Percentiles rank a stretch among this genome's conserved stretches.
Conservation (phyloP, 2,797 vertebrate genomes). For the Cheirogaleus major region DNA sequence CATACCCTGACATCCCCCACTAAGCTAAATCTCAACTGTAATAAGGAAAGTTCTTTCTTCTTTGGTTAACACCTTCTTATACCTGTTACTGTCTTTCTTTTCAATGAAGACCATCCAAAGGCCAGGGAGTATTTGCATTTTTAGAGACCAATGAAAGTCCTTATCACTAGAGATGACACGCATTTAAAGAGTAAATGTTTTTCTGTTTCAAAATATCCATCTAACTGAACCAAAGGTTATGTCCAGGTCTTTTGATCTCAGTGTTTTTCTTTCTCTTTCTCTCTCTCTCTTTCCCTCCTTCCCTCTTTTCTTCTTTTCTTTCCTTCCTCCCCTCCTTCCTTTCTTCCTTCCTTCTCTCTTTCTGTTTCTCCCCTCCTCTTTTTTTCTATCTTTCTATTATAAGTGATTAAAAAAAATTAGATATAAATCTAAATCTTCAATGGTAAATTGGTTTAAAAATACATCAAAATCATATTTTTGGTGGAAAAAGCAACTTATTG, state of each 20-base stretch:
- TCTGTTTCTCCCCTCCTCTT: background rate
- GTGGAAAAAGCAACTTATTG: background rate
- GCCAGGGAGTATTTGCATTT: background rate
- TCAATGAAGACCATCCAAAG: background rate
- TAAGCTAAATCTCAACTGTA: background rate
- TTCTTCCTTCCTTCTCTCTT: rapidly evolving
- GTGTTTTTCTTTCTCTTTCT: background rate
- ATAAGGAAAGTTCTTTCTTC: background rate
- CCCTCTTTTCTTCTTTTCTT: rapidly evolving
- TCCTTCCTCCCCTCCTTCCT: rapidly evolving
- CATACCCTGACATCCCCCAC: rapidly evolving
- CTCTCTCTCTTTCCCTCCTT: rapidly evolving
- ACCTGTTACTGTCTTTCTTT: background rate
- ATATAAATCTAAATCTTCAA: background rate
- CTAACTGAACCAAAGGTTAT: background rate
- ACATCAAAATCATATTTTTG: background rate
- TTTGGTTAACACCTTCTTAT: background rate
- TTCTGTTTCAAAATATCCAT: background rate
- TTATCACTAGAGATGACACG: background rate
- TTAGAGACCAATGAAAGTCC: background rate
- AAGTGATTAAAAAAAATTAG: background rate
- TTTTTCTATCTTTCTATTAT: background rate
- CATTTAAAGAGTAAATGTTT: background rate
- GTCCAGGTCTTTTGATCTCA: background rate
- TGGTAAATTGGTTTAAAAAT: background rate